phyloP scores from a whole-genome alignment of 2,113 vertebrate genomes.

The Bos javanicus region DNA sequence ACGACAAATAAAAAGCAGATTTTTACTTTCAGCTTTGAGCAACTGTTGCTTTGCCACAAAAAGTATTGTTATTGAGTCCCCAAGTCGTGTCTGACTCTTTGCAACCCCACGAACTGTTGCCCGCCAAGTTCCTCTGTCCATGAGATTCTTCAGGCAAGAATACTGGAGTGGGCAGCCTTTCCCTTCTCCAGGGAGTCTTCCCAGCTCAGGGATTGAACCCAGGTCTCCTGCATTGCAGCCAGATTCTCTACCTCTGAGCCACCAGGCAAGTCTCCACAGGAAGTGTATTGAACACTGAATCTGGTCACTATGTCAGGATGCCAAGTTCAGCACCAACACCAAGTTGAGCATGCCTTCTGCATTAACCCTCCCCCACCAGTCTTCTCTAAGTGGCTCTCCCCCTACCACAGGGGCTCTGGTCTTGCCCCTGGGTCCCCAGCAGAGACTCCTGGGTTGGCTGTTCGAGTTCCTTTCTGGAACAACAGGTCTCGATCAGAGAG shows the following conservation, averaged over 20 bases:
- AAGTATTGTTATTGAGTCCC: not conserved
- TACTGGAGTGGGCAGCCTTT: not conserved
- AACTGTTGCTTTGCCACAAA: fast-evolving
- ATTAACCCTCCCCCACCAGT: fast-evolving
- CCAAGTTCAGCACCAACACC: not conserved
- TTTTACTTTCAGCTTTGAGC: not conserved
- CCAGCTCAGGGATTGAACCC: fast-evolving
- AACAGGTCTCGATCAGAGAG: fast-evolving
- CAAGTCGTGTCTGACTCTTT: not conserved
- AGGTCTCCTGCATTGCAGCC: fast-evolving
- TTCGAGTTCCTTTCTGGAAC: not conserved
- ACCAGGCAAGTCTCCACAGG: not conserved
- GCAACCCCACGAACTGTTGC: not conserved
- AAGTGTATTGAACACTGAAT: not conserved
- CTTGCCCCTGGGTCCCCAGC: not conserved
- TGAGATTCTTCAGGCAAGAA: not conserved
- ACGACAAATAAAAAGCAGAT: not conserved
- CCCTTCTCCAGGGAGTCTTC: not conserved
- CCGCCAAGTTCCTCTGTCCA: not conserved
- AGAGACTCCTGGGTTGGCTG: not conserved
- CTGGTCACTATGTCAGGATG: not conserved
- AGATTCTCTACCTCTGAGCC: not conserved
- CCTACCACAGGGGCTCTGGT: fast-evolving
- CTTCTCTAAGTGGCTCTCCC: not conserved
- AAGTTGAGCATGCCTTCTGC: too few relatives aligned